Base-by-base conservation (phyloP, 2,888 invertebrate genomes). In the Drosophila demipolita region DNA sequence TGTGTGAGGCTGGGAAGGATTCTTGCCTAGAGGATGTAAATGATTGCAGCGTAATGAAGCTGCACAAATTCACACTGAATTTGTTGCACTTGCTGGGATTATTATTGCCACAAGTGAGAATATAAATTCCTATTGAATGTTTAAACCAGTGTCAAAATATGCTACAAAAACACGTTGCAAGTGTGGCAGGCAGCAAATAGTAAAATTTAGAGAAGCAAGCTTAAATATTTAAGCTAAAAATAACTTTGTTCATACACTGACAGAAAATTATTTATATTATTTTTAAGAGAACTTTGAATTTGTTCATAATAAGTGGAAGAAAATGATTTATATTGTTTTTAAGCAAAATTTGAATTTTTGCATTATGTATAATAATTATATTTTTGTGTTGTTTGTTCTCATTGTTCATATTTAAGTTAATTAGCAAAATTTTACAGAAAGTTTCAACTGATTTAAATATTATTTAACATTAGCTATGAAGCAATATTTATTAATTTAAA, bases 1-100 rank as follows among this genome's bases (percentile, higher is more conserved):
- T 53, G 60, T 64, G 40, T 48, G 36, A 15, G 20, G 20, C 15
- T 53, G 36, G 52, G 53, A 60, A 65, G 61, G 64, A 53, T 64
- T 75, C 57, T 49, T 72, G 82, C 68, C 68, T 75, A 72, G 71
- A 59, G 77, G 58, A 73, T 75, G 59, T 54, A 66, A 66, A 48
- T 55, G 45, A 40, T 64, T 72, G 78, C 65, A 60, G 45, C 66
- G 75, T 86, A 90, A 86, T 86, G 79, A 89, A 89, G 90, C 90
- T 65, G 73, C 79, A 79, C 87, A 90, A 90, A 78, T 86, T 75
- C 71, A 73, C 64, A 77, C 76, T 77, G 38, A 78, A 71, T 54
- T 61, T 66, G 65, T 23, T 64, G 63, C 57, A 57, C 42, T 66
- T 67, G 68, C 33, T 42, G 32, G 32, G 50, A 32, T 65, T 64